These are phyloP conservation scores for Melitaea athalia DNA, from an alignment of 2,888 invertebrate genomes.

Conservation along the genomic window DNA sequence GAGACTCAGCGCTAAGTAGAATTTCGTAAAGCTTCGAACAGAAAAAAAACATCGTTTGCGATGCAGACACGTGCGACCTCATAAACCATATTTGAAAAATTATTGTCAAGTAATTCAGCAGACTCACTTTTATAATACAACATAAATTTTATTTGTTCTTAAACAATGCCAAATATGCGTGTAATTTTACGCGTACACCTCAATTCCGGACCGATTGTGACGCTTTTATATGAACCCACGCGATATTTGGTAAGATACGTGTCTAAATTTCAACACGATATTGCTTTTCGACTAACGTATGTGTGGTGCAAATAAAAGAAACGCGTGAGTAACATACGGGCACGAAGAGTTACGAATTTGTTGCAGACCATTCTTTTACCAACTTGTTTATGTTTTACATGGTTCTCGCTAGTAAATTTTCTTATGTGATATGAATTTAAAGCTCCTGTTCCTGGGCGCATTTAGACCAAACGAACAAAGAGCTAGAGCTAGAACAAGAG, in stretches of 20 bases:
- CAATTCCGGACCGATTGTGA: slow-evolving; percentile 19
- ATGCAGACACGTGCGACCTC: too few species aligned
- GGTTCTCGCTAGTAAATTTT: neutral
- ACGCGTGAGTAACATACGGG: slow-evolving; percentile 22
- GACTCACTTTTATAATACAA: neutral
- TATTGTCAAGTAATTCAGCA: too few species aligned
- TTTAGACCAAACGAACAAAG: too few species aligned
- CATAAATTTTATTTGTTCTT: slow-evolving; percentile 28
- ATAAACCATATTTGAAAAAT: too few species aligned
- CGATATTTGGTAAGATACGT: slow-evolving; percentile 39
- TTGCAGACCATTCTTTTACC: slow-evolving; percentile 9
- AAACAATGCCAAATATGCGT: slow-evolving; percentile 30
- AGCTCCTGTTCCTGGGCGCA: too few species aligned
- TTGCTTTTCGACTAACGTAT: slow-evolving; percentile 46
- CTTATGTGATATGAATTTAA: neutral
- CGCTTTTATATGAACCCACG: slow-evolving; percentile 34
- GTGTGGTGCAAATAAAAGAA: slow-evolving; percentile 46
- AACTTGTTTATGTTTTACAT: slow-evolving; percentile 6
- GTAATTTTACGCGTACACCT: slow-evolving; percentile 22
- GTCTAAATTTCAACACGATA: slow-evolving; percentile 47
- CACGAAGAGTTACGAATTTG: slow-evolving; percentile 8
- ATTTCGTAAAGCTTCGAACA: too few species aligned
- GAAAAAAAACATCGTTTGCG: too few species aligned
- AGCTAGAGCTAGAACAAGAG: too few species aligned
- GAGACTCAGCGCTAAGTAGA: too few species aligned